A percentile compares a stretch with the other conserved stretches of the same genome.
Conservation (phyloP, 2,888 invertebrate species). For the Lagria hirta region DNA sequence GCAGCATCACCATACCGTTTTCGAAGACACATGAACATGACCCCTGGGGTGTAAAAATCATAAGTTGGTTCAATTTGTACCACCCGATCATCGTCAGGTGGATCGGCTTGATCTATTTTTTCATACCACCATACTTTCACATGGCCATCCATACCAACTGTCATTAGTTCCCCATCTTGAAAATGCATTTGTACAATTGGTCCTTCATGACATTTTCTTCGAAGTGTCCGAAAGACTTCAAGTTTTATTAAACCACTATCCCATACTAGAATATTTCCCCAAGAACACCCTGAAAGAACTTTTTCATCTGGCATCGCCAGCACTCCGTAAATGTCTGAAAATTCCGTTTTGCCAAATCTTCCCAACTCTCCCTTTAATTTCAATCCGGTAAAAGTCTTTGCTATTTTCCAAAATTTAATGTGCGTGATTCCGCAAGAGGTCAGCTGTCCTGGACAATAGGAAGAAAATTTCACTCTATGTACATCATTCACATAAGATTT, state of each 20-base stretch:
- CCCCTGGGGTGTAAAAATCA: slow-evolving; percentile 65
- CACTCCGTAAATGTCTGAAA: slow-evolving; percentile 83
- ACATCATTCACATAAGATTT: slow-evolving; percentile 85
- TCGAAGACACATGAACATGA: slow-evolving; percentile 58
- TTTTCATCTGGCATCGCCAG: slow-evolving; percentile 88
- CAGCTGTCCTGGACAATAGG: slow-evolving; percentile 75
- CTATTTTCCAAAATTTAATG: slow-evolving; percentile 94
- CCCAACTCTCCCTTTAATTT: slow-evolving; percentile 88
- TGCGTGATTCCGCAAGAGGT: slow-evolving; percentile 77
- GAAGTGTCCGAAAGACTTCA: slow-evolving; percentile 72
- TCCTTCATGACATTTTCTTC: slow-evolving; percentile 73
- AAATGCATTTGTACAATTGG: slow-evolving; percentile 67
- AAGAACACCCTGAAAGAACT: slow-evolving; percentile 83
- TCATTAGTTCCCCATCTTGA: slow-evolving; percentile 50
- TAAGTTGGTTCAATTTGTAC: slow-evolving; percentile 84
- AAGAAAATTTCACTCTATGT: slow-evolving; percentile 77
- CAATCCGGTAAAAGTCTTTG: slow-evolving; percentile 84
- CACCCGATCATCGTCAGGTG: slow-evolving; percentile 75
- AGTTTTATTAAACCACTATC: slow-evolving; percentile 85
- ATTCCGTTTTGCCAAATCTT: slow-evolving; percentile 89
- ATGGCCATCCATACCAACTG: slow-evolving; percentile 71
- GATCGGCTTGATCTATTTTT: slow-evolving; percentile 84
- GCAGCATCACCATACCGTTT: slow-evolving; percentile 53
- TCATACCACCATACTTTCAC: slow-evolving; percentile 89
- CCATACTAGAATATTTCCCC: slow-evolving; percentile 93